Conservation (phyloP, 2,888 invertebrate genomes). For the Sphinx pinastri region DNA sequence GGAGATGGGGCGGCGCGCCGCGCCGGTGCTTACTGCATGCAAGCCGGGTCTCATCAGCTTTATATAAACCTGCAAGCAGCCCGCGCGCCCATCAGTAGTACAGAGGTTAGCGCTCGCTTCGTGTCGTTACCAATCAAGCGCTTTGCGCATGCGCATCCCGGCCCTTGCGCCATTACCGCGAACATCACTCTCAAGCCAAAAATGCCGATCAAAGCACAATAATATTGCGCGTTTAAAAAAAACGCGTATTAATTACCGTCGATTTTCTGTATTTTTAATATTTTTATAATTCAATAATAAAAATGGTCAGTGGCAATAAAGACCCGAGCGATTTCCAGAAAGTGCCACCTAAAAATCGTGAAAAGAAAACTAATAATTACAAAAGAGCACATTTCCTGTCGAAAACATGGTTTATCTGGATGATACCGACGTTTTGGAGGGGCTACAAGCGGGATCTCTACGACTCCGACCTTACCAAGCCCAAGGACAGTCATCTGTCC, state of each 20-base stretch:
- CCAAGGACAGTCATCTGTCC: constrained; percentile 87
- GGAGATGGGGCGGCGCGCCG: constrained; percentile 16
- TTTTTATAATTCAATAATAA: constrained; percentile 41
- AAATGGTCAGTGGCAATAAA: constrained; percentile 81
- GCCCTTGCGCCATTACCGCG: constrained; percentile 54
- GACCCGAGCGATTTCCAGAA: constrained; percentile 70
- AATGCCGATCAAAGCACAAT: constrained; percentile 59
- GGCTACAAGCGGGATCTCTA: constrained; percentile 86
- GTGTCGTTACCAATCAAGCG: constrained; percentile 63
- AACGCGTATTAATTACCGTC: constrained; percentile 41
- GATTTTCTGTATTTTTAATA: constrained; percentile 31
- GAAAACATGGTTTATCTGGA: constrained; percentile 79
- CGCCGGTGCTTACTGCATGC: constrained; percentile 17
- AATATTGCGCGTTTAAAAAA: constrained; percentile 45
- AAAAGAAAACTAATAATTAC: constrained; percentile 78
- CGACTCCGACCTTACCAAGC: constrained; percentile 87
- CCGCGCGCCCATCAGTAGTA: constrained; percentile 72
- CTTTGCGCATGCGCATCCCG: constrained; percentile 64
- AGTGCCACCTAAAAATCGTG: constrained; percentile 75
- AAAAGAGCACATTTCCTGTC: constrained; percentile 71
- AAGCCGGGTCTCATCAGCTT: constrained; percentile 31
- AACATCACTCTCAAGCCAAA: constrained; percentile 42
- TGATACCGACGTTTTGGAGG: constrained; percentile 83
- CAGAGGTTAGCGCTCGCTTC: constrained; percentile 66
- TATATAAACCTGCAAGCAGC: constrained; percentile 44